phyloP scores from a whole-genome alignment of 2,113 vertebrate genomes.

The Turdus rufiventris region DNA sequence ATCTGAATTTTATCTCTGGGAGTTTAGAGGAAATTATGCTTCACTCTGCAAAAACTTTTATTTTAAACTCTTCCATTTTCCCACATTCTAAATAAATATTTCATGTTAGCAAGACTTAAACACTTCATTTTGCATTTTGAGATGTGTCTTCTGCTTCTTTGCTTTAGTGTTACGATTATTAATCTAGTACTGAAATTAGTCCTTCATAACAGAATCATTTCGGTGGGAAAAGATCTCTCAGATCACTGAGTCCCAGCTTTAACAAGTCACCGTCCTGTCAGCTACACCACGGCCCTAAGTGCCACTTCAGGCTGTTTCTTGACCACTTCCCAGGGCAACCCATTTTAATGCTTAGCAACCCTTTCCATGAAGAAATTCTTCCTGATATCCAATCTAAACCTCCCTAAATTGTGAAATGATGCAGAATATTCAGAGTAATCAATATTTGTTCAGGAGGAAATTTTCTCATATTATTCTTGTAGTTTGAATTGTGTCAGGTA shows the following conservation, averaged over 20 bases:
- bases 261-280: neutral
- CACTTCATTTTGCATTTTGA: neutral
- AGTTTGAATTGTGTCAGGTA: neutral
- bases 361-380: neutral
- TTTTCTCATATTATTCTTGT: accelerated
- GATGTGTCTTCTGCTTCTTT: neutral
- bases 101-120: neutral
- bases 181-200: neutral
- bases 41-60: neutral
- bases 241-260: neutral
- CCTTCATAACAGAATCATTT: neutral
- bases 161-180: neutral
- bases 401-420: neutral
- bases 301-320: neutral
- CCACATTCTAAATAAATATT: neutral
- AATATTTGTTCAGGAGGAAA: neutral
- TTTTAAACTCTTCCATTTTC: neutral
- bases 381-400: neutral
- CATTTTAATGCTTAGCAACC: neutral
- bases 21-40: neutral
- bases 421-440: neutral
- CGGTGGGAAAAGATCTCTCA: neutral
- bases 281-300: neutral
- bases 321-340: no score
- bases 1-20: neutral